These are phyloP conservation scores for Caenorhabditis afra DNA, from an alignment of 2,888 invertebrate genomes.

Conservation along the genomic window DNA sequence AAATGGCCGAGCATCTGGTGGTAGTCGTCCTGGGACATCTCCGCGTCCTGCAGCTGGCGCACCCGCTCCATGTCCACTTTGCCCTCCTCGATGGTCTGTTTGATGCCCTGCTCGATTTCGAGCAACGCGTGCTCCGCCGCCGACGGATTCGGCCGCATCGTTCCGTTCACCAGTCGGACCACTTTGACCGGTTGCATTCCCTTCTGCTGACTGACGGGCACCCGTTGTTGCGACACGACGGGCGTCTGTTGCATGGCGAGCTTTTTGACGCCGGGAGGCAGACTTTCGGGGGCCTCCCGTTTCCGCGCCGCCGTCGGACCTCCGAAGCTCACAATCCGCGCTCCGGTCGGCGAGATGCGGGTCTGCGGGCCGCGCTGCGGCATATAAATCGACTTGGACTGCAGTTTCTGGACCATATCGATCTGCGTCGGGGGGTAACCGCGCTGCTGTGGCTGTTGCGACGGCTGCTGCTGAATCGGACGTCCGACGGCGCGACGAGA, in stretches of 20 bases:
- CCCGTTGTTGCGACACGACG: constrained; percentile 5
- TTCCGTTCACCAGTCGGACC: constrained; percentile 42
- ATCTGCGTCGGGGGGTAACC: constrained; percentile 8
- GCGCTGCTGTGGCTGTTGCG: background rate
- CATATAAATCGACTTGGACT: constrained; percentile 48
- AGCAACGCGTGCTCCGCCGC: constrained; percentile 33
- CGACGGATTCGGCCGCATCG: constrained; percentile 20
- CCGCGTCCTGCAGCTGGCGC: constrained; percentile 46
- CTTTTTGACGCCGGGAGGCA: constrained; percentile 35
- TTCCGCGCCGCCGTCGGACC: constrained; percentile 26
- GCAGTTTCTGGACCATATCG: constrained; percentile 52
- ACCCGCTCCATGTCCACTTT: constrained; percentile 43
- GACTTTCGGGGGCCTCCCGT: constrained; percentile 25
- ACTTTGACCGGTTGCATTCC: constrained; percentile 39
- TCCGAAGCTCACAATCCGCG: constrained; percentile 53
- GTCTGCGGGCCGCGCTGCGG: constrained; percentile 32
- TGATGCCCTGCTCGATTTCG: constrained; percentile 49
- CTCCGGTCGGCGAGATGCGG: constrained; percentile 56
- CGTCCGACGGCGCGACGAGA: constrained; percentile 26
- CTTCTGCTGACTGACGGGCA: constrained; percentile 15
- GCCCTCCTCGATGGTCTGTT: constrained; percentile 40
- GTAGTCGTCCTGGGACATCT: constrained; percentile 52
- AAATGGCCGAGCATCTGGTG: constrained; percentile 32
- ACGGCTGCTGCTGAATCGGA: background rate
- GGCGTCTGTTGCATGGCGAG: background rate